Base-by-base conservation (phyloP, 2,888 invertebrate species). In the Monoplex corrugatus region DNA sequence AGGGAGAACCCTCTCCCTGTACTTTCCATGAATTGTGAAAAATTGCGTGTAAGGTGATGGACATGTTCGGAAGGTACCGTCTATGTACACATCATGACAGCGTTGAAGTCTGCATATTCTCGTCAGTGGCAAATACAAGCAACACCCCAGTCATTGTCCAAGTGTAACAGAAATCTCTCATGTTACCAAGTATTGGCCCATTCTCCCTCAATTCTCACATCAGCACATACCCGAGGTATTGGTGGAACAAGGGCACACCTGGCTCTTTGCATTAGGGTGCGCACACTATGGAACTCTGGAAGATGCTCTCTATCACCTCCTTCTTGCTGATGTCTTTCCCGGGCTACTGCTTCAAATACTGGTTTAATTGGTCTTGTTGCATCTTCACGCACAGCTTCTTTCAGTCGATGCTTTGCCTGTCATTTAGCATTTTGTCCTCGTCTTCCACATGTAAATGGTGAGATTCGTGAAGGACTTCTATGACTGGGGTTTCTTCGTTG, bases 21-120 rank as follows among this genome's bases (percentile, higher is more conserved):
- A 63, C 63, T 63, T 63, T 63, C 63, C 63, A 63, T 63, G 63
- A 63, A 63, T 63, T 63, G 63, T 63, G 63, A 63, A 63, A 63
- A 63, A 63, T 63, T 63, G 63, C 28, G 63, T 63, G 63, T 63
- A 63, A 63, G 63, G 63, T 63, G 63, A 63, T 63, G 63, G 63
- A 5, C 63, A 63, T 63, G 5, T 63, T 63, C 63, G 63, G 63
- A 63, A 63, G 63, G 63, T 63, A 63, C 63, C 63, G 63, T 63
- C 63, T 3, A 63, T 63, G 63, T 63, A 63, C 63, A 63, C 63
- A 63, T 63, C 63, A 63, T 63, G 63, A 63, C 63, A 63, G 63
- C 63, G 63, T 63, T 63, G 63, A 63, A 63, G 63, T 1, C 63
- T 63, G n/a, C n/a, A n/a, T n/a, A n/a, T n/a, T n/a, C n/a, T n/a